Evolutionary conservation across 2,797 vertebrate genomes (phyloP), one percentile per base, ranked within the genome.

Genomic region (Loris lydekkerianus): DNA sequence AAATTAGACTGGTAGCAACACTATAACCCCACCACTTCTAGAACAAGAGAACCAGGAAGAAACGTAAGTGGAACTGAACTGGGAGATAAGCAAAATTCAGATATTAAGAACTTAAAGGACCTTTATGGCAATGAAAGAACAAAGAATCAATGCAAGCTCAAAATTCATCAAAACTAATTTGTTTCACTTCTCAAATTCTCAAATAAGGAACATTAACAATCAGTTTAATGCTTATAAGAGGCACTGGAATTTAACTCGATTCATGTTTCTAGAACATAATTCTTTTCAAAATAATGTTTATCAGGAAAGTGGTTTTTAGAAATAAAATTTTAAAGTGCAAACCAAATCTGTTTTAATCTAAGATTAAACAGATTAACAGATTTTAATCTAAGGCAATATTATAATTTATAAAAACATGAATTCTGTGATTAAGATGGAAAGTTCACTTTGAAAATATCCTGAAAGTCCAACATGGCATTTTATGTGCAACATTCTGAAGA

Each of bases 381-480:
- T 87, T 81, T 91, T 87, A 87, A 85, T 29, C 20, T 70, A 40
- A 96, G 7, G 37, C 31, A 84, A 63, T 70, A 5, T 1, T 92
- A 8, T 63, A 95, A 86, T 67, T 93, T 94, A 80, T 20, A 76
- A 67, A 95, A 93, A 56, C 56, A 90, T 5, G 43, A 86, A 72
- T 93, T 97, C 72, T 83, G 17, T 82, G 53, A 21, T 90, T 89
- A 94, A 87, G 63, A 83, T 90, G n/a, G n/a, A 89, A 88, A 88
- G 58, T 60, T 86, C 3, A 72, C 14, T 92, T 73, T 34, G 43
- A 78, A 94, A 93, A 70, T 65, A 93, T 92, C 86, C 92, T 27
- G 2, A 31, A 92, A 87, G 63, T 11, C 21, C 23, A 77, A 14
- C 17, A 72, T 49, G 34, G 2, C 67, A 82, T 94, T 85, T 76